Base-by-base conservation (phyloP, 2,113 vertebrate genomes). In the Ardeotis arabs region DNA sequence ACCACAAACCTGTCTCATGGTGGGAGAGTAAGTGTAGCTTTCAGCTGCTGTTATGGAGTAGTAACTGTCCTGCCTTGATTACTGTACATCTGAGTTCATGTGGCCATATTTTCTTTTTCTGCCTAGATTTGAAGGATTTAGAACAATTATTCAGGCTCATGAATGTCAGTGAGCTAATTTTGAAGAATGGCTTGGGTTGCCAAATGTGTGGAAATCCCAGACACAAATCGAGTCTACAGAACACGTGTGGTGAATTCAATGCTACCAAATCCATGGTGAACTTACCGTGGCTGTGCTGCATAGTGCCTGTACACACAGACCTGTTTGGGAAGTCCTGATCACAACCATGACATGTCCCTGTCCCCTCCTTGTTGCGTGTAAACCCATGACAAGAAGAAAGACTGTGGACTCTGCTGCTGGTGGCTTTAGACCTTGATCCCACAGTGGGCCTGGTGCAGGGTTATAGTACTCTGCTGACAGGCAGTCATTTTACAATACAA, bases 401-500 rank as follows among this genome's bases (percentile, higher is more conserved):
- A 11, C 33, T 50, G 28, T 7, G 18, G 39, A 22, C 11, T 84
- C 33, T 64, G 66, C 49, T 85, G 84, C 8, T 73, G 37, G 17
- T 82, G 59, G 4, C 29, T 49, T 35, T 25, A 22, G 67, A 49
- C 53, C 58, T 25, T 16, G 41, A 44, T 69, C 47, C 19, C n/a
- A 7, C 50, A 39, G 59, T 7, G 50, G 37, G 22, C 9, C 56
- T 52, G 28, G 66, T 0, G 0, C 31, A 69, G 58, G 29, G 7
- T 27, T 33, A 4, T 45, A 22, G 4, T 14, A 0, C 24, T 53
- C 21, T 50, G 60, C 55, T 84, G 56, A 47, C 21, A 56, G 59
- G 22, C 5, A 27, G 25, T 14, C 1, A 0, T 20, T 8, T 55
- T 11, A 11, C 0, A 12, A 6, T 45, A 59, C 29, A 53, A 8